Evolutionary conservation across 2,888 invertebrate genomes (phyloP), one percentile per base, ranked within the genome.

Genomic region (Julus scanicus): DNA sequence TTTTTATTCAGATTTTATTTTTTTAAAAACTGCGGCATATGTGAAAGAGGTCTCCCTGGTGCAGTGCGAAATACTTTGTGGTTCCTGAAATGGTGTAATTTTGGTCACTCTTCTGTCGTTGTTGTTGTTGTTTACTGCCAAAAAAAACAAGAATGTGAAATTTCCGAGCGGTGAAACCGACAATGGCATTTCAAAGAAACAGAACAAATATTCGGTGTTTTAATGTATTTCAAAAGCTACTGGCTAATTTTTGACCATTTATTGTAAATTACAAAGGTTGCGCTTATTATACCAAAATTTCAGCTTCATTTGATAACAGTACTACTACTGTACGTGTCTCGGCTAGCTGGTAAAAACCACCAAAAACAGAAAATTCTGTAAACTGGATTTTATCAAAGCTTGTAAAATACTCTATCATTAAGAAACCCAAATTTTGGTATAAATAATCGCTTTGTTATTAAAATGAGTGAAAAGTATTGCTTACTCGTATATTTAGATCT

Each of bases 21-120:
- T 80, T 80, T 80, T 80, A 80, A 80, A 71, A 11, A 2, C 20
- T 37, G 29, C 13, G 3, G 20, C 9, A 37, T 13, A 80, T 29
- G 80, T 9, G 29, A 20, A 80, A 15, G 80, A 29, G 20, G 37
- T 2, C 37, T 29, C 80, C 80, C 80, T 80, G 80, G 37, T 80
- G 80, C 80, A 80, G 80, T 80, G 80, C 29, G 80, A 80, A 80
- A 80, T 80, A 80, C 80, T 80, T 80, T 80, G 80, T 80, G 80
- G 80, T 37, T 80, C 80, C 80, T 80, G 80, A 80, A 80, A 80
- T 80, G 80, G 80, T 80, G 80, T 80, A 80, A 80, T 80, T 80
- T 80, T 80, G 80, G 80, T 80, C 80, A 80, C 80, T 80, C 80
- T 80, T 80, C 80, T 80, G 80, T 80, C 80, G 80, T 80, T 80